Base-by-base conservation (phyloP, 2,797 vertebrate genomes). In the Linurgus olivaceus region DNA sequence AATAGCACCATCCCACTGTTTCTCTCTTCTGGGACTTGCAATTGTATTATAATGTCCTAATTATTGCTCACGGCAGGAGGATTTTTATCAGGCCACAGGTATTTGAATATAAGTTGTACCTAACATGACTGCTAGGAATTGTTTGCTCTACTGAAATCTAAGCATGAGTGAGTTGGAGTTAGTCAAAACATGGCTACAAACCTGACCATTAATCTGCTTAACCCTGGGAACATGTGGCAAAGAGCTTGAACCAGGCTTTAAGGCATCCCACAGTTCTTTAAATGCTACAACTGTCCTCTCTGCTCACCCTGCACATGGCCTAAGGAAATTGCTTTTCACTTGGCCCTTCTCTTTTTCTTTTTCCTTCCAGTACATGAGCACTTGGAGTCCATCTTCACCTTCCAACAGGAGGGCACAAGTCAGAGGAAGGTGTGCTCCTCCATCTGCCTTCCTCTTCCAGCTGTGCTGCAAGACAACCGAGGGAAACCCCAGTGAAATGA, bases 331-430 rank as follows among this genome's bases (percentile, higher is more conserved):
- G 23, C 40, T 77, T 77, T 80, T 50, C 42, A 52, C 13, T 11
- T 47, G 73, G 17, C 17, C 11, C 33, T 65, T 42, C 21, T 5
- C 11, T 72, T 79, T 86, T 87, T 67, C 31, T 54, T 78, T n/a
- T 44, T 55, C 16, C 12, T 71, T 74, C 17, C 25, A 1, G 0
- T 25, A 31, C 1, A 0, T 13, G 40, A 90, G 28, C 0, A 3
- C 17, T 40, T 48, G 54, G 25, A 62, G 24, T 61, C 12, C 3
- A 1, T 15, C n/a, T 74, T 80, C 47, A 29, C 23, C 11, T 73
- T 70, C 44, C 35, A 62, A 31, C 2, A 63, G 51, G 28, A 54
- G 25, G 13, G 20, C 19, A 61, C 11, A 65, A 72, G 13, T 38
- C 17, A 47, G n/a, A 52, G 24, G 26, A 77, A 84, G 42, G 7